These are phyloP conservation scores for Calidris pygmaea DNA, from an alignment of 2,113 vertebrate genomes.

Conservation along the genomic window DNA sequence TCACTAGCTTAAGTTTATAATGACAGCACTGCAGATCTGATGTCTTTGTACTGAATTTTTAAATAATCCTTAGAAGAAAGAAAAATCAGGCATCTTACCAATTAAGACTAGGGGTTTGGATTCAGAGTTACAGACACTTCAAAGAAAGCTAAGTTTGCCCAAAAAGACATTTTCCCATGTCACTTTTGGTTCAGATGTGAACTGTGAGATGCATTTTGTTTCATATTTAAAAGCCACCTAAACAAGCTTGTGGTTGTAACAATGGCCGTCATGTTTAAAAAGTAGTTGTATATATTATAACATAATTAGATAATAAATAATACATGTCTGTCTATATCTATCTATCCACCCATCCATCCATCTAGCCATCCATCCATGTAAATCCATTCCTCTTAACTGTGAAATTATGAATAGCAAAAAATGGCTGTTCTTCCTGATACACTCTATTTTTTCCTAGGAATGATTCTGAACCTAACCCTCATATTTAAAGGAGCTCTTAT, in stretches of 20 bases:
- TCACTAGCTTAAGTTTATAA: slow-evolving; percentile 51
- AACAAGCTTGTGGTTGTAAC: neutral
- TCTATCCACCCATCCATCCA: slow-evolving; percentile 16
- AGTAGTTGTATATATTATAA: slow-evolving; percentile 46
- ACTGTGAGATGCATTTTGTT: neutral
- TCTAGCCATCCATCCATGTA: slow-evolving; percentile 29
- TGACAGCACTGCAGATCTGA: slow-evolving; percentile 41
- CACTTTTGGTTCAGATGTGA: neutral
- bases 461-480: neutral
- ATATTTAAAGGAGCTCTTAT: neutral
- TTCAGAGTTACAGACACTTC: slow-evolving; percentile 12
- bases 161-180: slow-evolving; percentile 21
- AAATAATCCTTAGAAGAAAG: slow-evolving; percentile 33
- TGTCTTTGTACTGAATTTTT: slow-evolving; percentile 55
- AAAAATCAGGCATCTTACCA: slow-evolving; percentile 45
- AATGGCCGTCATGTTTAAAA: neutral
- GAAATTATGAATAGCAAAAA: neutral
- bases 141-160: slow-evolving; percentile 25
- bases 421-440: neutral
- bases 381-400: slow-evolving; percentile 8
- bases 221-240: neutral
- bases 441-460: neutral
- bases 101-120: slow-evolving; percentile 12
- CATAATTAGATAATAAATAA: slow-evolving; percentile 52
- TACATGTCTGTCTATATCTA: slow-evolving; percentile 33